Evolutionary conservation across 64 coral and sea anemone genomes (phyloP).

Genomic region (Orbicella faveolata): DNA sequence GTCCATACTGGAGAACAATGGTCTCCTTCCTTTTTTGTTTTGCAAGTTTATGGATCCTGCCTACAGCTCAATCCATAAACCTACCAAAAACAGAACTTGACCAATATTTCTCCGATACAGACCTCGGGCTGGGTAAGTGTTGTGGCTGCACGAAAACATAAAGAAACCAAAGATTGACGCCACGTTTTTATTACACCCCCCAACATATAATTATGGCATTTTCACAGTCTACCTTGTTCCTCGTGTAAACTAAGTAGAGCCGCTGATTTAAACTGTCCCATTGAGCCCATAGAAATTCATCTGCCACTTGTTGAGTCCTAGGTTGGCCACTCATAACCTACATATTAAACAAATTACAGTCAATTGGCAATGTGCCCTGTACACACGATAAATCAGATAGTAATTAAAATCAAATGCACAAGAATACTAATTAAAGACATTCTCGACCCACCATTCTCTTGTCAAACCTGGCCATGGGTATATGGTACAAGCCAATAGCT

Average conservation of each 20-base stretch:
- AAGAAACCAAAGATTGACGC: too few species aligned
- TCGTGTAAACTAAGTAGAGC: constrained; percentile 68
- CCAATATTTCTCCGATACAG: too few species aligned
- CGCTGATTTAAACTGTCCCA: constrained; percentile 78
- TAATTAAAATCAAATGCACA: not conserved
- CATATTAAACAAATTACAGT: not conserved
- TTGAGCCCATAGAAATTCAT: constrained; percentile 85
- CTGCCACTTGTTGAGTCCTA: constrained; percentile 71
- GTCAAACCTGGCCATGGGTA: constrained; percentile 87
- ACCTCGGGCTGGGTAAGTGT: too few species aligned
- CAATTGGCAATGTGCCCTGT: not conserved
- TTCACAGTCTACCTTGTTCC: not conserved
- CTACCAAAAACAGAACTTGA: too few species aligned
- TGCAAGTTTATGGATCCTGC: too few species aligned
- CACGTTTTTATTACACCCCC: too few species aligned
- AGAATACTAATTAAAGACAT: not conserved
- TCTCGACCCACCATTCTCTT: constrained; percentile 73
- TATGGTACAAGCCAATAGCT: constrained; percentile 88
- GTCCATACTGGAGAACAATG: too few species aligned
- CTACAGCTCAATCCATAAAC: too few species aligned
- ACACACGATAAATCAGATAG: not conserved
- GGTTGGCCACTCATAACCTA: constrained; percentile 92
- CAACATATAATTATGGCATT: not conserved
- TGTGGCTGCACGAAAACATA: too few species aligned
- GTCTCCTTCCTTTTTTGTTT: too few species aligned